Conservation (phyloP, 2,888 invertebrate genomes). For the Urechis unicinctus region DNA sequence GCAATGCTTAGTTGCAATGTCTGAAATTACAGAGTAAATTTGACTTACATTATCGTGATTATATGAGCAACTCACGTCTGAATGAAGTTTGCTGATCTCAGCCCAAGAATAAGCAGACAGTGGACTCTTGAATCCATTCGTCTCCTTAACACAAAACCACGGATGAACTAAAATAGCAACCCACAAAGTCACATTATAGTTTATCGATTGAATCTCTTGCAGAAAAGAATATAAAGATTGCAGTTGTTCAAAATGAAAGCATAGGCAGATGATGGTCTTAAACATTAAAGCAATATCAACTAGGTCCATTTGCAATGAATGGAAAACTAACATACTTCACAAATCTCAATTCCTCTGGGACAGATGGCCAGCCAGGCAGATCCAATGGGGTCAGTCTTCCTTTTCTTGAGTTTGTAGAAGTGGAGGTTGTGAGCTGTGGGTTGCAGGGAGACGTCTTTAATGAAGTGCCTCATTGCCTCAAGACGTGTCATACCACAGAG, state of each 20-base stretch:
- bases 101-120: constrained; percentile 88
- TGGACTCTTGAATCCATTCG: constrained; percentile 47
- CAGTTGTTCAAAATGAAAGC: too few relatives aligned
- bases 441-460: constrained; percentile 79
- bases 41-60: background rate
- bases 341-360: constrained; percentile 83
- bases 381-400: constrained; percentile 56
- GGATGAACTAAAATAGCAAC: too few relatives aligned
- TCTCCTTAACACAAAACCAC: constrained; percentile 33
- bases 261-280: too few relatives aligned
- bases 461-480: constrained; percentile 81
- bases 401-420: constrained; percentile 65
- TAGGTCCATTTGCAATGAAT: too few relatives aligned
- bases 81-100: constrained; percentile 88
- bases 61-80: constrained; percentile 61
- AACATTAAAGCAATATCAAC: too few relatives aligned
- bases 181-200: background rate
- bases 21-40: background rate
- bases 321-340: constrained; percentile 60
- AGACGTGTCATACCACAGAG: constrained; percentile 69
- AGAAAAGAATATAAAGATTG: too few relatives aligned
- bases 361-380: constrained; percentile 81
- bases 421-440: constrained; percentile 80
- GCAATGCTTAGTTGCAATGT: background rate
- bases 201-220: too few relatives aligned